These are phyloP conservation scores for Gortyna flavago DNA, from an alignment of 2,888 invertebrate species.

Conservation along the genomic window DNA sequence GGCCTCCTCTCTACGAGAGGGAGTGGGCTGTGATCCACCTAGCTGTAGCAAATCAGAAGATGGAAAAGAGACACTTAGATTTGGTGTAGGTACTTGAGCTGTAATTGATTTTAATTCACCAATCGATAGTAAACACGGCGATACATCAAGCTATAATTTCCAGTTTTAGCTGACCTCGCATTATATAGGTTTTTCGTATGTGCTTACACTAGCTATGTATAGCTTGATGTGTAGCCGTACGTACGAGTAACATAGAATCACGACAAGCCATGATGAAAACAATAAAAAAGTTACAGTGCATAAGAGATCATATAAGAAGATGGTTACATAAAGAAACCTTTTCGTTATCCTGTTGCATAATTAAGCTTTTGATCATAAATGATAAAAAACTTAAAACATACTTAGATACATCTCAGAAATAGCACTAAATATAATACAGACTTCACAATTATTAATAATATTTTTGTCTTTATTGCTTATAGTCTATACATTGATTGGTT, in stretches of 20 bases:
- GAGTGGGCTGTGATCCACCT: background rate
- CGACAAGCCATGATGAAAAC: constrained; percentile 5
- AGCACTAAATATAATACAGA: constrained; percentile 27
- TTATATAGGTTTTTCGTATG: background rate
- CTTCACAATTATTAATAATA: constrained; percentile 37
- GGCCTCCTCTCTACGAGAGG: background rate
- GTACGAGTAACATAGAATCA: background rate
- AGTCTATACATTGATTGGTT: constrained; percentile 29
- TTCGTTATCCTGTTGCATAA: constrained; percentile 65
- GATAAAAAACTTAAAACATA: constrained; percentile 62
- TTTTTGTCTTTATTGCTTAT: constrained; percentile 60
- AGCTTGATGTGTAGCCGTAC: background rate
- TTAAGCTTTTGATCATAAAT: constrained; percentile 45
- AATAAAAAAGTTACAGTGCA: constrained; percentile 1
- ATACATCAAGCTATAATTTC: background rate
- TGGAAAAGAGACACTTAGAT: constrained; percentile 34
- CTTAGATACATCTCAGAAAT: constrained; percentile 56
- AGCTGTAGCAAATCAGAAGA: background rate
- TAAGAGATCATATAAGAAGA: constrained; percentile 71
- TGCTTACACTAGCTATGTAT: background rate
- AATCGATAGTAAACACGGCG: background rate
- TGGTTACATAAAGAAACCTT: constrained; percentile 67
- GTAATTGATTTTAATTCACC: background rate
- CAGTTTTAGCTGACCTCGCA: background rate
- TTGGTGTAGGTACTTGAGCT: background rate